These are phyloP conservation scores for Gobionotothen gibberifrons DNA, from an alignment of 2,797 vertebrate genomes.

Conservation along the genomic window DNA sequence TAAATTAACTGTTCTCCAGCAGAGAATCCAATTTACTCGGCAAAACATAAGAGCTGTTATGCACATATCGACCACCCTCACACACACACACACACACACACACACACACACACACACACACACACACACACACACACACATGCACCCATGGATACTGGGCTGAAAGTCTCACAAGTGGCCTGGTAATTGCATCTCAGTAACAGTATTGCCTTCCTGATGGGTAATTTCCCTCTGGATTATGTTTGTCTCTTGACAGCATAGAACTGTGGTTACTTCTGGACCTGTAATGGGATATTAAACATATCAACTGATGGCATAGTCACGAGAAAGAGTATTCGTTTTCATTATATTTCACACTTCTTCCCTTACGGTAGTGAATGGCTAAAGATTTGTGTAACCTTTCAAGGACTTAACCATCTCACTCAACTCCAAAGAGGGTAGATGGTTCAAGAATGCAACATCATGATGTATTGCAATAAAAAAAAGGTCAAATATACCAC, in stretches of 20 bases:
- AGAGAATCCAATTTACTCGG: conserved; percentile 83
- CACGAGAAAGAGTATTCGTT: conserved; percentile 80
- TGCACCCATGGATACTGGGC: conserved; percentile 72
- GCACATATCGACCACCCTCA: conserved; percentile 78
- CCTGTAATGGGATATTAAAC: conserved; percentile 85
- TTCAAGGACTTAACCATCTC: conserved; percentile 80
- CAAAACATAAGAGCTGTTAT: conserved; percentile 81
- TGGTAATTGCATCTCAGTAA: conserved; percentile 87
- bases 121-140: conserved; percentile 32
- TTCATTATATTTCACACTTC: conserved; percentile 79
- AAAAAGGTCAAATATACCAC: conserved; percentile 29
- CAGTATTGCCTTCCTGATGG: conserved; percentile 86
- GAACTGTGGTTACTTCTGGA: conserved; percentile 80
- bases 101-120: conserved; percentile 48
- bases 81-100: conserved; percentile 50
- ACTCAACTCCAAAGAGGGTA: conserved; percentile 52
- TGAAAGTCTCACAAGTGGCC: conserved; percentile 82
- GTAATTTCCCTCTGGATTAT: conserved; percentile 87
- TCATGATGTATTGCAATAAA: conserved; percentile 31
- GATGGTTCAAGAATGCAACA: conserved; percentile 46
- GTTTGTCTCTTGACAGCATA: conserved; percentile 83
- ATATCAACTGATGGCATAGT: conserved; percentile 78
- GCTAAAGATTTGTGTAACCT: conserved; percentile 78
- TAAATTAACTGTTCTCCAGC: conserved; percentile 82
- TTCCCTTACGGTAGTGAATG: conserved; percentile 74